Conservation (phyloP, 2,797 vertebrate genomes). For the Karalla daura region DNA sequence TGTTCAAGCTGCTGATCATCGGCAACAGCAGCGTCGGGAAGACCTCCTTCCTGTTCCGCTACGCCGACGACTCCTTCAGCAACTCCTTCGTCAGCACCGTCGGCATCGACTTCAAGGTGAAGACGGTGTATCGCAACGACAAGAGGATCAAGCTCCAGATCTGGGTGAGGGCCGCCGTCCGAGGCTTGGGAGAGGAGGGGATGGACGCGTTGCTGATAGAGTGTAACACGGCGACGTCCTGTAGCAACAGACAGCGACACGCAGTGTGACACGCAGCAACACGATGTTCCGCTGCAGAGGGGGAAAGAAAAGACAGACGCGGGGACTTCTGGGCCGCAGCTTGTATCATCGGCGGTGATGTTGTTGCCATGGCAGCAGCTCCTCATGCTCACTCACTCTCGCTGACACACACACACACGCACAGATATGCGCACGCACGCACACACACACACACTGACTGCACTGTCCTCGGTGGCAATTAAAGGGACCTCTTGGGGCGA, state of each 20-base stretch:
- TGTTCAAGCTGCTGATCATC: constrained; percentile 98
- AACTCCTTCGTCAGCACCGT: constrained; percentile 97
- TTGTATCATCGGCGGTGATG: constrained; percentile 69
- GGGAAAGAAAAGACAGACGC: constrained; percentile 35
- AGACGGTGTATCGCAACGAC: constrained; percentile 96
- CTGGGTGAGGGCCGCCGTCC: constrained; percentile 86
- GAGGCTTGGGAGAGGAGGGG: no score
- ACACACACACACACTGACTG: constrained; percentile 13
- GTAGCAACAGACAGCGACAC: background rate
- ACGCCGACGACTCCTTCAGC: constrained; percentile 96
- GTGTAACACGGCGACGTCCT: no score
- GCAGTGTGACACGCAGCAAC: background rate
- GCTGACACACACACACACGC: background rate
- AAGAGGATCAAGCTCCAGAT: constrained; percentile 98
- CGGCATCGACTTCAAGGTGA: constrained; percentile 98
- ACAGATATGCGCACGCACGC: background rate
- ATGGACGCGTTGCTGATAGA: no score
- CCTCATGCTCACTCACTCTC: constrained; percentile 56
- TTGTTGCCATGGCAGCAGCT: constrained; percentile 83
- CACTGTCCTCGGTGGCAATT: constrained; percentile 68
- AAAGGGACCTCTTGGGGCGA: constrained; percentile 50
- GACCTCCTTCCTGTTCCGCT: constrained; percentile 96
- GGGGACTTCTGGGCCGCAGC: constrained; percentile 37
- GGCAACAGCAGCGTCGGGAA: constrained; percentile 98
- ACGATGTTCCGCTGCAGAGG: constrained; percentile 34